Evolutionary conservation across 2,113 vertebrate species (phyloP), one percentile per base, ranked within the genome.

Genomic region (Phalacrocorax aristotelis): DNA sequence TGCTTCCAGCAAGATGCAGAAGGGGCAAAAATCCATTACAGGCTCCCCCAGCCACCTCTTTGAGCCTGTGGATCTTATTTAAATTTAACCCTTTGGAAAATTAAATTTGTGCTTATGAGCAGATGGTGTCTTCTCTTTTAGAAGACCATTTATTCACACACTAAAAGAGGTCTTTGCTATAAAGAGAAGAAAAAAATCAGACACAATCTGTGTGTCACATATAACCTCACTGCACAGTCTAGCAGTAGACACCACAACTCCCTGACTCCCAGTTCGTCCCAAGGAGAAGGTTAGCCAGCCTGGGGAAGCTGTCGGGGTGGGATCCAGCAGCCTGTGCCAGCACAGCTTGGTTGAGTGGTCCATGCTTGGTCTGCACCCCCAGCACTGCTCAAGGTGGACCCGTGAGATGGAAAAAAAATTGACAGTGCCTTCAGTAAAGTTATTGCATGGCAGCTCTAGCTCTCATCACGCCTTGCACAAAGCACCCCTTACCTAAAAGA

Each of bases 41-140:
- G 52, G 54, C 51, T 87, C 49, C 36, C 40, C 20, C n/a, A 93
- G 91, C 51, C 72, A 81, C 72, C 40, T 36, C 70, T 66, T 29
- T 6, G 36, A 83, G 75, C 57, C 42, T 15, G 26, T 72, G 70
- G 71, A 85, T 95, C 71, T 91, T 94, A 91, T 69, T 96, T 95
- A 93, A 95, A 79, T 21, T 78, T 51, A 96, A 83, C 87, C 66
- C 91, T 76, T 15, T 2, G 17, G 89, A 91, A 94, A 95, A 92
- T 69, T 74, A 89, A 89, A 83, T 88, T 62, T 89, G 83, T 80
- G 78, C 83, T 92, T 76, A 18, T 54, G 71, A 97, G 82, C 96
- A 97, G 91, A 95, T 91, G 81, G 94, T 22, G 62, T 42, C 87
- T 93, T 85, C 94, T 84, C 54, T 83, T 96, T 95, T 74, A 89